A percentile compares a stretch with the other conserved stretches of the same genome.
phyloP scores from a whole-genome alignment of 2,113 vertebrate species.

The Rostratula benghalensis region DNA sequence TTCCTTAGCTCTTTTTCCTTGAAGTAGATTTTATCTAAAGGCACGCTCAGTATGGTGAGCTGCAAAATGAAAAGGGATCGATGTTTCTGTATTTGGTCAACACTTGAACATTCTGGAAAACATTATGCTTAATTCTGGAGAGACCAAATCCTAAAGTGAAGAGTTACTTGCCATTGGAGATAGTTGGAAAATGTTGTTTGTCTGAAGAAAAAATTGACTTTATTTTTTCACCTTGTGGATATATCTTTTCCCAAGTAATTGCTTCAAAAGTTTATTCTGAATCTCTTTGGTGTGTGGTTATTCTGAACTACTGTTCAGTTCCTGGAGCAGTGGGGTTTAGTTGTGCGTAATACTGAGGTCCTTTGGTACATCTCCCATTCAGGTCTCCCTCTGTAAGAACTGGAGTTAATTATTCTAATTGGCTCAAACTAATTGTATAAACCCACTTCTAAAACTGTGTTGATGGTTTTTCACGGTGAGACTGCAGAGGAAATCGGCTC shows the following conservation, averaged over 20 bases:
- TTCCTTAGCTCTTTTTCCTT: background rate
- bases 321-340: background rate
- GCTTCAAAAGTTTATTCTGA: background rate
- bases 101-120: background rate
- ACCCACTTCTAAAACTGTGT: background rate
- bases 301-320: background rate
- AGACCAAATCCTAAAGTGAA: background rate
- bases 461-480: background rate
- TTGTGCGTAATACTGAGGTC: background rate
- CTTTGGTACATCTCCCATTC: background rate
- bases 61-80: background rate
- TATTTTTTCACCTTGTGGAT: background rate
- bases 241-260: background rate
- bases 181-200: background rate
- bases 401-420: background rate
- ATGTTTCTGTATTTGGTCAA: background rate
- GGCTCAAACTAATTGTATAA: background rate
- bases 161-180: accelerated
- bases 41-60: background rate
- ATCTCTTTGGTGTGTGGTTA: background rate
- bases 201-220: background rate
- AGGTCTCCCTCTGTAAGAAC: background rate
- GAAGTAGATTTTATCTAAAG: background rate
- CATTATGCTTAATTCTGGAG: background rate
- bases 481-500: background rate